Conservation (phyloP, 2,113 vertebrate species). For the Heteronetta atricapilla region DNA sequence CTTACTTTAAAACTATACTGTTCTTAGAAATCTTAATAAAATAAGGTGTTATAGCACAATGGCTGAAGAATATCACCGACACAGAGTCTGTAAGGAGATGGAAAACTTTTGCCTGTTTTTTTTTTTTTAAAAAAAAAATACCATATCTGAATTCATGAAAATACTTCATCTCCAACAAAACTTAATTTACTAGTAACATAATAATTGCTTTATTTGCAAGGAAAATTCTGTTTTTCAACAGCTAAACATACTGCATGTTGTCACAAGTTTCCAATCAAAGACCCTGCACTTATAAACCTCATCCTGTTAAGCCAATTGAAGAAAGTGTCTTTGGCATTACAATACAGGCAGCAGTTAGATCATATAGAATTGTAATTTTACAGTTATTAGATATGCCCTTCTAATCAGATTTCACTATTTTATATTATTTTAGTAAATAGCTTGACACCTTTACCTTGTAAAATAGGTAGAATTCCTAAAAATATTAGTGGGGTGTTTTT, state of each 20-base stretch:
- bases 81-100: background rate
- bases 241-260: background rate
- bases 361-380: background rate
- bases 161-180: background rate
- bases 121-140: background rate
- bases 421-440: background rate
- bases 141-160: background rate
- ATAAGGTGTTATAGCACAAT: background rate
- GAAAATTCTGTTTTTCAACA: background rate
- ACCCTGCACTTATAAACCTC: background rate
- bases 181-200: fast-evolving
- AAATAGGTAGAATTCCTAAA: background rate
- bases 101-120: background rate
- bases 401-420: background rate
- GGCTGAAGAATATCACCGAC: fast-evolving
- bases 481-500: background rate
- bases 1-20: background rate
- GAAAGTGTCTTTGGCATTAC: background rate
- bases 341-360: background rate
- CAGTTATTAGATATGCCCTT: background rate
- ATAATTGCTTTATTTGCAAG: background rate
- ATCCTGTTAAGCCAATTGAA: background rate
- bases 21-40: background rate
- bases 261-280: background rate
- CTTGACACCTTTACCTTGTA: background rate